Percentiles rank a stretch among this genome's conserved stretches.
These are phyloP conservation scores for Pyralis farinalis DNA, from an alignment of 2,888 invertebrate genomes.

Conservation along the genomic window DNA sequence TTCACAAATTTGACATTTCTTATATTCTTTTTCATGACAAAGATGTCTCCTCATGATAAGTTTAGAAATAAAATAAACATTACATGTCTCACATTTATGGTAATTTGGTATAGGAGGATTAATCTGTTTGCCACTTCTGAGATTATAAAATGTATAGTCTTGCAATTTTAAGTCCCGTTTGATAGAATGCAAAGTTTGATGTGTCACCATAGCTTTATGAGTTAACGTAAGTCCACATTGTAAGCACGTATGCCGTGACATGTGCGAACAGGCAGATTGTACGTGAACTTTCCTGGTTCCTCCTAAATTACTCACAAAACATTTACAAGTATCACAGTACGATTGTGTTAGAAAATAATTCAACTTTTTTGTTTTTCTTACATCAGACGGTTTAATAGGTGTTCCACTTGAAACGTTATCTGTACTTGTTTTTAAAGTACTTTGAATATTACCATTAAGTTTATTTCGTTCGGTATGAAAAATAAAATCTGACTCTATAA, in stretches of 20 bases:
- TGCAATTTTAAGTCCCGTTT: conserved; percentile 36
- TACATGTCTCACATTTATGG: conserved; percentile 46
- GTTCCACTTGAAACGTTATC: not conserved
- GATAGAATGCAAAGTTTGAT: conserved; percentile 38
- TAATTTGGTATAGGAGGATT: conserved; percentile 50
- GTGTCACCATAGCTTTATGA: conserved; percentile 27
- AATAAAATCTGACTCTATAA: conserved; percentile 25
- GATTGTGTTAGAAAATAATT: conserved; percentile 17
- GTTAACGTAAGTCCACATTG: conserved; percentile 52
- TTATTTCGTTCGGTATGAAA: conserved; percentile 14
- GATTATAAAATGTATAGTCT: conserved; percentile 47
- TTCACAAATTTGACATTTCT: conserved; percentile 44
- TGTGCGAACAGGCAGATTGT: conserved; percentile 32
- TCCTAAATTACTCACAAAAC: conserved; percentile 33
- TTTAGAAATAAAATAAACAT: conserved; percentile 43
- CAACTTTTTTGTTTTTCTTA: not conserved
- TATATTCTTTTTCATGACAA: conserved; percentile 36
- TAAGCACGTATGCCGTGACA: conserved; percentile 36
- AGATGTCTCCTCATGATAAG: conserved; percentile 31
- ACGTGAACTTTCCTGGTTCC: conserved; percentile 30
- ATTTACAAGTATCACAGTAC: conserved; percentile 48
- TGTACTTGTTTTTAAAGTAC: conserved; percentile 3
- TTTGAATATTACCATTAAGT: conserved; percentile 7
- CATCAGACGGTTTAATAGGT: not conserved
- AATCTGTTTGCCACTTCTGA: conserved; percentile 36